Base-by-base conservation (phyloP, 2,888 invertebrate species). In the Perizoma flavofasciatum region DNA sequence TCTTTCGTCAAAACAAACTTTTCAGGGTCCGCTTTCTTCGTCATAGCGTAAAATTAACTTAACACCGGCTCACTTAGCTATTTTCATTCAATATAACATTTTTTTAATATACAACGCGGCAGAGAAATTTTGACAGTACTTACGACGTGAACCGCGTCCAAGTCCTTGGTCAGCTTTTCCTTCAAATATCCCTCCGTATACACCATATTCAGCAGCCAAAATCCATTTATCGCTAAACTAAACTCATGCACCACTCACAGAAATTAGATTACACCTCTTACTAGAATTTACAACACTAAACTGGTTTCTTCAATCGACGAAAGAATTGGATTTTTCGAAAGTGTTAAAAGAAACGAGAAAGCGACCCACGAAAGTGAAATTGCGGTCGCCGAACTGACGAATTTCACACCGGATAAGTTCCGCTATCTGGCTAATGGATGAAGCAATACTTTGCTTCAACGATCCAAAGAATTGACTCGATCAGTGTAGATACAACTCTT, bases 101-200 rank as follows among this genome's bases (percentile, higher is more conserved):
- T 72, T 49, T 22, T 2, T 22, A 3, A 22, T 22, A 2, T 49
- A 72, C 80, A 84, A 81, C 82, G 79, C 83, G 82, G 77, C 83
- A 81, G 74, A 79, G 66, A 74, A 78, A 80, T 82, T 82, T 87
- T 89, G 89, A 89, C 88, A 88, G 73, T 88, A 94, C 95, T 94
- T 93, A 95, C 95, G 86, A 95, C 95, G 88, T 95, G 94, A 75
- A 93, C 88, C 72, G 95, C 95, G 75, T 94, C 93, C 78, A 95
- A 89, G 89, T 93, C 94, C 85, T 94, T 93, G 72, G 86, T 86
- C 74, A 95, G 89, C 86, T 95, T 96, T 73, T 94, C 93, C 83
- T 93, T 93, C 77, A 95, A 91, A 83, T 95, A 92, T 74, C 92
- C 93, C 85, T 94, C 94, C 71, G 94, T 93, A 85, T 94, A 94